A percentile compares a stretch with the other conserved stretches of the same genome.
phyloP scores from a whole-genome alignment of 2,797 vertebrate genomes.

The Urocyon cinereoargenteus region DNA sequence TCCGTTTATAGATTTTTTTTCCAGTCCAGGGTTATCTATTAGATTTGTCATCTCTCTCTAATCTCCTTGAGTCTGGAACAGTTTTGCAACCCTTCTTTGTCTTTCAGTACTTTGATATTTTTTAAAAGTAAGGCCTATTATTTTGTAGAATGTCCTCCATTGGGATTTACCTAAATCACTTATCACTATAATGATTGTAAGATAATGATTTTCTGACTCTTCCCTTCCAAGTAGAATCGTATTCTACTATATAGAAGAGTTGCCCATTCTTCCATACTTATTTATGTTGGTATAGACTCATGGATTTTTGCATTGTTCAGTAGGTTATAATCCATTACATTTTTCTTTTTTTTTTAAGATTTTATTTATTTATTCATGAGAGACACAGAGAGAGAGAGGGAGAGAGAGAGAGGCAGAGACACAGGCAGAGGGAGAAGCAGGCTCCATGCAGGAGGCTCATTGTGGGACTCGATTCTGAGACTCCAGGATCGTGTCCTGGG shows the following conservation, averaged over 20 bases:
- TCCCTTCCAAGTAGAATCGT: background rate
- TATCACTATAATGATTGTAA: constrained; percentile 1
- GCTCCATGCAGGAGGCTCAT: too few species aligned
- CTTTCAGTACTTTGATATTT: constrained; percentile 32
- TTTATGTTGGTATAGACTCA: constrained; percentile 37
- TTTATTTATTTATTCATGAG: too few species aligned
- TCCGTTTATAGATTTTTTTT: constrained; percentile 19
- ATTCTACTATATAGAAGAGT: background rate
- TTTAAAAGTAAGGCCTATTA: constrained; percentile 5
- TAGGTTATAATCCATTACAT: constrained; percentile 3
- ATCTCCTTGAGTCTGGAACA: constrained; percentile 13
- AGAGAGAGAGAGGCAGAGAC: too few species aligned
- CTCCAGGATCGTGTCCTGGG: too few species aligned
- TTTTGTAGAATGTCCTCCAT: constrained; percentile 25
- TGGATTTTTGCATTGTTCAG: constrained; percentile 34
- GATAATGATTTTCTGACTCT: constrained; percentile 7
- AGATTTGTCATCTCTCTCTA: constrained; percentile 20
- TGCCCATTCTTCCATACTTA: background rate
- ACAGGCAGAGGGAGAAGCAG: too few species aligned
- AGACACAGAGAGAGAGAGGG: too few species aligned
- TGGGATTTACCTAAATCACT: constrained; percentile 6
- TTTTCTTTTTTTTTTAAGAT: too few species aligned
- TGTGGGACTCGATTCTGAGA: too few species aligned
- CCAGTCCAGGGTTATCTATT: background rate
- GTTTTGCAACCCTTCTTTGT: background rate